Percentiles rank a stretch among this genome's conserved stretches.
Conservation (phyloP, 1,140 invertebrate genomes). For the Drosophila ercepeae region DNA sequence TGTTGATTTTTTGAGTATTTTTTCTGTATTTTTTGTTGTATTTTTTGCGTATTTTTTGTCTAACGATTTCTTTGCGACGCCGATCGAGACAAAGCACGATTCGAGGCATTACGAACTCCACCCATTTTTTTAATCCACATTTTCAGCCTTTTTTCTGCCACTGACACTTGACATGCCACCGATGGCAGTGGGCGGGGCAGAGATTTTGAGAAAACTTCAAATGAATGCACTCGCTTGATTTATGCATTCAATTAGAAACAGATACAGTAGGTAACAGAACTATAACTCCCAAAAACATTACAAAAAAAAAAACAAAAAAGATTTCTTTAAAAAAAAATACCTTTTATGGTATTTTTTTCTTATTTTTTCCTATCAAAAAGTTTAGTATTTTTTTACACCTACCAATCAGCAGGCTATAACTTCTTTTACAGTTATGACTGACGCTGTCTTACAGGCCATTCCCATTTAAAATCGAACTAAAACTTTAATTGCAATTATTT, state of each 20-base stretch:
- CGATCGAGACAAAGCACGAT: slow-evolving; percentile 49
- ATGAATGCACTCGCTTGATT: slow-evolving; percentile 74
- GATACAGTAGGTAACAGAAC: slow-evolving; percentile 25
- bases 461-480: neutral
- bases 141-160: slow-evolving; percentile 54
- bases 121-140: slow-evolving; percentile 60
- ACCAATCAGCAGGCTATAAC: slow-evolving; percentile 1
- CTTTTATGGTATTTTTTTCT: rapidly evolving
- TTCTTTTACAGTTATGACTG: neutral
- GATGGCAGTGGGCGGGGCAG: slow-evolving; percentile 22
- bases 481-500: slow-evolving; percentile 32
- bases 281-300: neutral
- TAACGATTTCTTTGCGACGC: slow-evolving; percentile 39
- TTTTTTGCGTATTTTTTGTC: slow-evolving; percentile 6
- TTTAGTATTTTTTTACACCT: neutral
- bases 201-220: slow-evolving; percentile 39
- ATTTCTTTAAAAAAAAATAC: neutral
- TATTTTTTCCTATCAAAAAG: neutral
- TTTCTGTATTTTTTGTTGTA: slow-evolving; percentile 32
- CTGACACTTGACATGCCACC: slow-evolving; percentile 77
- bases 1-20: slow-evolving; percentile 40
- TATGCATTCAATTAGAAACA: slow-evolving; percentile 73
- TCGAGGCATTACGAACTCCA: slow-evolving; percentile 51
- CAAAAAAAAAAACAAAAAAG: neutral
- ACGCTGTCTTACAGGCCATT: neutral